Percentiles rank a stretch among this genome's conserved stretches.
phyloP scores from a whole-genome alignment of 2,888 invertebrate species.

The Drosophila austrosaltans region DNA sequence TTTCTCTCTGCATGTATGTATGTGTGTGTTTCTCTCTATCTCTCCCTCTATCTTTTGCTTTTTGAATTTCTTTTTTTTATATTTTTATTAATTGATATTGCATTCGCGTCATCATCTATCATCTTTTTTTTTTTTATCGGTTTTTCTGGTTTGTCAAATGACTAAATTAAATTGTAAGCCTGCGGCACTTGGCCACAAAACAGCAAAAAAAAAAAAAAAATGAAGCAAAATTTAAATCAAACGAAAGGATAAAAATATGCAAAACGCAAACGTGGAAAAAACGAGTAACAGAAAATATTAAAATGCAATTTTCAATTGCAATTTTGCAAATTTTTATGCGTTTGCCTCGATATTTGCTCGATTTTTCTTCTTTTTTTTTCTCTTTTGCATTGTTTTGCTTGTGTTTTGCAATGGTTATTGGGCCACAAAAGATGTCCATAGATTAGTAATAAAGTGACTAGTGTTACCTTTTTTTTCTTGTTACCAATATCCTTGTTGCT shows the following conservation, averaged over 20 bases:
- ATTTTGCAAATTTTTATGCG: conserved; percentile 2
- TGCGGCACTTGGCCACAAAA: conserved; percentile 14
- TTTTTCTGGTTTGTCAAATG: conserved; percentile 29
- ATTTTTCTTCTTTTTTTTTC: neutral
- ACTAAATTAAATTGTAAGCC: conserved; percentile 40
- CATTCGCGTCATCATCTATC: conserved; percentile 31
- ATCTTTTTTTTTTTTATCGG: conserved; percentile 20
- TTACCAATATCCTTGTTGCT: neutral
- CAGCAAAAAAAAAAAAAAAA: neutral
- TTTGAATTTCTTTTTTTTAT: conserved; percentile 6
- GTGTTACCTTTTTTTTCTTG: conserved; percentile 8
- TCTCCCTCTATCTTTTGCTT: neutral
- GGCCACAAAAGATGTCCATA: neutral
- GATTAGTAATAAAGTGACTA: conserved; percentile 3
- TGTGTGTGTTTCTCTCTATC: neutral
- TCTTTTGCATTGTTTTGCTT: neutral
- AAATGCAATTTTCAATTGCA: neutral
- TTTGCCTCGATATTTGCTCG: neutral
- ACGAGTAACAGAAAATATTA: neutral
- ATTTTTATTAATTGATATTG: conserved; percentile 35
- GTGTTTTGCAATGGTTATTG: neutral
- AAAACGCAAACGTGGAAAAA: neutral
- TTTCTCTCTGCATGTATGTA: neutral
- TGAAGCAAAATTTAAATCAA: neutral
- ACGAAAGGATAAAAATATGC: neutral